phyloP scores from a whole-genome alignment of 2,888 invertebrate genomes.

The Orthosia gracilis region DNA sequence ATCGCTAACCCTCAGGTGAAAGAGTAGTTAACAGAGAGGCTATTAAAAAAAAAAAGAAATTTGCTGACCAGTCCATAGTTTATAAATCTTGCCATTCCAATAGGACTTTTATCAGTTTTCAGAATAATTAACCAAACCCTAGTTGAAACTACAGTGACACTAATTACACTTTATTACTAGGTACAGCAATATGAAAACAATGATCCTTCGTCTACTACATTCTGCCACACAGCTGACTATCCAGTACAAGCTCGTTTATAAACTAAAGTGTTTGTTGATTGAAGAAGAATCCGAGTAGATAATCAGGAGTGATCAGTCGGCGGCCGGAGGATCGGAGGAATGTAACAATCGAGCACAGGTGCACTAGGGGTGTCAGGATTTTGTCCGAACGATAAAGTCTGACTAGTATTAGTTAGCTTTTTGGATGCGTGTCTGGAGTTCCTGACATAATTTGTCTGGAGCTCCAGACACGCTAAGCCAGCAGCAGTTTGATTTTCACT shows the following conservation, averaged over 20 bases:
- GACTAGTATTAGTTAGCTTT: no score
- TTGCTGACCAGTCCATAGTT: not conserved
- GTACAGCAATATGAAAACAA: conserved; percentile 15
- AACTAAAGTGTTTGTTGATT: conserved; percentile 69
- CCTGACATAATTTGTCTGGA: no score
- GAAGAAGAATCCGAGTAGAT: conserved; percentile 77
- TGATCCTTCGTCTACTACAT: conserved; percentile 2
- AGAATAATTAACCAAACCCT: conserved; percentile 5
- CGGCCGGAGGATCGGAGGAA: conserved; percentile 71
- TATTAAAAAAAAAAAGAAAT: no score
- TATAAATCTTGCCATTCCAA: not conserved
- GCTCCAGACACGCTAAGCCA: no score
- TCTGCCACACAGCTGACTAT: conserved; percentile 32
- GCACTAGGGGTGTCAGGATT: conserved; percentile 58
- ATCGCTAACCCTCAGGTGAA: no score
- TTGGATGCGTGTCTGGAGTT: no score
- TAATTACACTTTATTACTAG: not conserved
- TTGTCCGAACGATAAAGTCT: not conserved
- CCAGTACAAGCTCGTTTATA: conserved; percentile 56
- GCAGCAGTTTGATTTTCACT: no score
- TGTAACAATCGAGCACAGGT: conserved; percentile 86
- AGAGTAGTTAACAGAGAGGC: no score
- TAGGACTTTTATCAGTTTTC: not conserved
- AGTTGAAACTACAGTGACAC: not conserved
- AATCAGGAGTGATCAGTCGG: conserved; percentile 69